Percentiles rank a stretch among this genome's conserved stretches.
Evolutionary conservation across 2,113 vertebrate species (phyloP).

Genomic region (Cacatua alba): DNA sequence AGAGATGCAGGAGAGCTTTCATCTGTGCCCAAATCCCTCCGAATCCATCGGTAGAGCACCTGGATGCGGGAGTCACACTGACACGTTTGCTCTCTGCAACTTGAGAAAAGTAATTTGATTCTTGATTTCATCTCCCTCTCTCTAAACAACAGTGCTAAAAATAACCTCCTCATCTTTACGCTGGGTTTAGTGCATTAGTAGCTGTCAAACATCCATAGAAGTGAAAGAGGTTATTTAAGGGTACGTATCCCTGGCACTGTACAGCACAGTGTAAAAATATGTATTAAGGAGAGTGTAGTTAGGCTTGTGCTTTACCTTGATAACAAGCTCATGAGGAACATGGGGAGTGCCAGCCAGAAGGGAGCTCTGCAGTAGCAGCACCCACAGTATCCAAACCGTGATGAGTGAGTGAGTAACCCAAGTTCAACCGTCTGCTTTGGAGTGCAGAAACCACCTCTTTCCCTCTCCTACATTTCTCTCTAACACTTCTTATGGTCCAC

Average conservation of each 20-base stretch:
- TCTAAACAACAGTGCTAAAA: not conserved
- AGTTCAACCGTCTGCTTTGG: not conserved
- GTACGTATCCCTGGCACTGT: not conserved
- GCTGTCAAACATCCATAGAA: not conserved
- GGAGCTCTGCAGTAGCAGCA: not conserved
- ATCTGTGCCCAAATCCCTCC: not conserved
- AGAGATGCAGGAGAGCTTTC: not conserved
- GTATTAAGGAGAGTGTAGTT: not conserved
- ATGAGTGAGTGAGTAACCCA: not conserved
- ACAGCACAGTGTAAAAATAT: not conserved
- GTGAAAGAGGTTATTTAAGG: not conserved
- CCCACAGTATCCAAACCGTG: not conserved
- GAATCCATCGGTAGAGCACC: not conserved
- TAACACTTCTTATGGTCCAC: not conserved
- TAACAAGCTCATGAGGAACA: not conserved
- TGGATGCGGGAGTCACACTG: not conserved
- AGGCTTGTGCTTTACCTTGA: not conserved
- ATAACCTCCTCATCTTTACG: fast-evolving
- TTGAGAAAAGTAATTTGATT: not conserved
- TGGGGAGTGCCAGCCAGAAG: not conserved
- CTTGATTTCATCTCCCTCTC: not conserved
- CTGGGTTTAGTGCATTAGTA: not conserved
- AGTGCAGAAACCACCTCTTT: not conserved
- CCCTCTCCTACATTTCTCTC: not conserved
- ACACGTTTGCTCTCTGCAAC: not conserved